Evolutionary conservation across 2,797 vertebrate species (phyloP).

Genomic region (Dromococcyx pavoninus): DNA sequence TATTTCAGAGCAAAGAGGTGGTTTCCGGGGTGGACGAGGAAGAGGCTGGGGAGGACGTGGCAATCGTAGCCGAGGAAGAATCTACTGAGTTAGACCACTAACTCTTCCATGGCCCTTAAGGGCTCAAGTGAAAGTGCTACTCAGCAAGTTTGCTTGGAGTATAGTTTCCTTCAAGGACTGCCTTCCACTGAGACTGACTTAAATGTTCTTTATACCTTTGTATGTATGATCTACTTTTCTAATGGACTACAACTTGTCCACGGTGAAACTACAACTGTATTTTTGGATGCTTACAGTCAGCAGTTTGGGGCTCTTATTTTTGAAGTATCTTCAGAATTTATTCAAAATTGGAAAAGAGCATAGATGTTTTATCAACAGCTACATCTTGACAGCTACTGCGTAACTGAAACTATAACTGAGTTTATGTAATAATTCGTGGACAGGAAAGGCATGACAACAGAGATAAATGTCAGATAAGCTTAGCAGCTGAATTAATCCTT

Average conservation of each 20-base stretch:
- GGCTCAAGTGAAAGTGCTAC: conserved; percentile 58
- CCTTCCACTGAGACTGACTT: conserved; percentile 79
- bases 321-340: conserved; percentile 71
- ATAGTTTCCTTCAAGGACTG: conserved; percentile 74
- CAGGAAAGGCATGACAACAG: conserved; percentile 61
- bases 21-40: conserved; percentile 90
- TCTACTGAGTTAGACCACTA: conserved; percentile 83
- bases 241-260: conserved; percentile 78
- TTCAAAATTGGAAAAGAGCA: conserved; percentile 64
- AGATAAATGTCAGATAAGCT: conserved; percentile 58
- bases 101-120: conserved; percentile 56
- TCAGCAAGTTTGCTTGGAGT: conserved; percentile 74
- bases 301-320: conserved; percentile 71
- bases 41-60: conserved; percentile 92
- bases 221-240: conserved; percentile 86
- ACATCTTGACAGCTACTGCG: conserved; percentile 62
- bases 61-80: conserved; percentile 90
- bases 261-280: conserved; percentile 79
- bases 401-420: conserved; percentile 62
- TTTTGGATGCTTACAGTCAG: conserved; percentile 80
- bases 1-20: conserved; percentile 91
- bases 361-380: conserved; percentile 69
- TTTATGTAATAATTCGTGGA: conserved; percentile 52
- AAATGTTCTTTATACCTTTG: conserved; percentile 85
- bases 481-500: conserved; percentile 60